phyloP scores from a whole-genome alignment of 2,797 vertebrate genomes.

The Clarias platycephalus region DNA sequence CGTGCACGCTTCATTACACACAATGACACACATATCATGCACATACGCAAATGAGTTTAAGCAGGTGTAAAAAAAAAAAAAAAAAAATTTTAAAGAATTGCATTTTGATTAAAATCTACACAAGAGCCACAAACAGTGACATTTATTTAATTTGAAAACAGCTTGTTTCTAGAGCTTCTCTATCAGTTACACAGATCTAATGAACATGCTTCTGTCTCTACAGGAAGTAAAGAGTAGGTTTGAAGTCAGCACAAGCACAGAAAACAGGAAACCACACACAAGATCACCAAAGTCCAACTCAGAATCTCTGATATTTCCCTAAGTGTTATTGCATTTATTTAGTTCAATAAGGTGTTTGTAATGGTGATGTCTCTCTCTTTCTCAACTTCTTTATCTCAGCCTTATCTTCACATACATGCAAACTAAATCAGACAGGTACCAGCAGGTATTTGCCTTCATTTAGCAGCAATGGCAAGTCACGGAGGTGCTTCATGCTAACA shows the following conservation, averaged over 20 bases:
- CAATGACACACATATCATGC: background rate
- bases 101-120: background rate
- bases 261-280: slow-evolving; percentile 59
- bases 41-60: background rate
- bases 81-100: background rate
- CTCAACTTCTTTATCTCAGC: background rate
- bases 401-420: slow-evolving; percentile 17
- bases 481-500: slow-evolving; percentile 16
- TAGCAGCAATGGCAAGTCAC: background rate
- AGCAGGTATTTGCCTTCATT: slow-evolving; percentile 25
- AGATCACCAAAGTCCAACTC: slow-evolving; percentile 39
- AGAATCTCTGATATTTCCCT: background rate
- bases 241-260: slow-evolving; percentile 20
- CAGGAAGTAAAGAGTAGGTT: slow-evolving; percentile 35
- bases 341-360: background rate
- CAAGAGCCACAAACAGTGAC: background rate
- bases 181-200: background rate
- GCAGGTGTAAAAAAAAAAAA: background rate
- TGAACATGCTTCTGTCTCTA: slow-evolving; percentile 11
- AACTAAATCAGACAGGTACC: slow-evolving; percentile 29
- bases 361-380: background rate
- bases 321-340: background rate
- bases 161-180: background rate
- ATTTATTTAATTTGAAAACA: background rate
- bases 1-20: slow-evolving; percentile 16